Percentiles rank a stretch among this genome's conserved stretches.
Conservation (phyloP, 2,888 invertebrate species). For the Lomographa bimaculata region DNA sequence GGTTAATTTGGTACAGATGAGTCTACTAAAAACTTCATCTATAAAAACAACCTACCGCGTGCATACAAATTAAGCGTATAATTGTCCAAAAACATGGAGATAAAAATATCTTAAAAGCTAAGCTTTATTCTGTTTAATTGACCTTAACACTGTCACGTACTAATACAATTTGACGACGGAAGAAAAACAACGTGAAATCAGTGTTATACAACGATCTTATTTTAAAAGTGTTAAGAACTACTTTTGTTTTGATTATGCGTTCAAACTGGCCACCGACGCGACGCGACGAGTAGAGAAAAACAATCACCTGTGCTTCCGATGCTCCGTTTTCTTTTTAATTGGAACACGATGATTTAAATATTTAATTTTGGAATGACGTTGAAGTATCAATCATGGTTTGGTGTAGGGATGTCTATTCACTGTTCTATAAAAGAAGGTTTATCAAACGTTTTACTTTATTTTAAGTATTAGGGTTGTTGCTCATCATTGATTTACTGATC, state of each 20-base stretch:
- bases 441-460: no score
- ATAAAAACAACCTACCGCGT: constrained; percentile 65
- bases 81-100: constrained; percentile 53
- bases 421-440: no score
- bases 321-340: constrained; percentile 48
- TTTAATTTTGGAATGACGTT: constrained; percentile 47
- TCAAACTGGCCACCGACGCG: constrained; percentile 14
- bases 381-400: constrained; percentile 40
- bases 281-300: constrained; percentile 32
- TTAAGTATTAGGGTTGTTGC: no score
- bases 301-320: constrained; percentile 60
- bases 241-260: constrained; percentile 23
- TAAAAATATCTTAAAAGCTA: no score
- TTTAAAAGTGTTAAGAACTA: constrained; percentile 15
- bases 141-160: constrained; percentile 69
- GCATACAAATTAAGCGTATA: constrained; percentile 56
- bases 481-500: no score
- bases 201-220: constrained; percentile 6
- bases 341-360: constrained; percentile 51
- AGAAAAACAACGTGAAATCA: constrained; percentile 45
- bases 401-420: no score
- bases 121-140: constrained; percentile 64
- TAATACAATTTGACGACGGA: constrained; percentile 45
- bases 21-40: constrained; percentile 38
- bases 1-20: constrained; percentile 44